Evolutionary conservation across 2,888 invertebrate species (phyloP).

Genomic region (Trissolcus japonicus): DNA sequence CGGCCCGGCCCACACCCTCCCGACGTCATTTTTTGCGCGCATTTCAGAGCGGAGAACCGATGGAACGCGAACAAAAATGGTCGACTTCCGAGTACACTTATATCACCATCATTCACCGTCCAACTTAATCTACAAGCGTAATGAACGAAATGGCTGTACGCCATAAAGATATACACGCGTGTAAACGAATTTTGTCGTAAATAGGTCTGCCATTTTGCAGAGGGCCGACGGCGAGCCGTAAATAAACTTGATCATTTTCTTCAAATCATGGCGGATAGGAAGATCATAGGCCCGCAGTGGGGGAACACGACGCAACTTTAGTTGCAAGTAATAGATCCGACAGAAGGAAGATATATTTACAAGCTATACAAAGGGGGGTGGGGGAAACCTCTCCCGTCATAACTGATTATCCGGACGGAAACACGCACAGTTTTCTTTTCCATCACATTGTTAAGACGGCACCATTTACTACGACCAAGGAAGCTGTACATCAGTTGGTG

Average conservation of each 20-base stretch:
- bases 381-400: constrained; percentile 7
- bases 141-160: constrained; percentile 43
- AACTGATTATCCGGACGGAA: constrained; percentile 17
- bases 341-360: constrained; percentile 29
- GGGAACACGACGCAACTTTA: not conserved
- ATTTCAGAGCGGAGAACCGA: constrained; percentile 34
- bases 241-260: constrained; percentile 64
- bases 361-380: constrained; percentile 2
- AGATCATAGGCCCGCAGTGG: not conserved
- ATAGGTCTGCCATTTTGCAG: constrained; percentile 65
- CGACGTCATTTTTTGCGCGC: constrained; percentile 36
- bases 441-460: not conserved
- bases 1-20: constrained; percentile 10
- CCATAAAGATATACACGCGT: constrained; percentile 50
- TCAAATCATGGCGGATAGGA: constrained; percentile 65
- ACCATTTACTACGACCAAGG: not conserved
- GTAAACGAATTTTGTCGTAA: constrained; percentile 44
- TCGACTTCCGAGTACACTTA: constrained; percentile 52
- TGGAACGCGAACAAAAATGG: constrained; percentile 44
- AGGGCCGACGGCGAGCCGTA: constrained; percentile 64
- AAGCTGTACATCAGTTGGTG: not conserved
- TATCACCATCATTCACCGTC: constrained; percentile 51
- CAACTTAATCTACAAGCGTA: constrained; percentile 49
- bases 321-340: constrained; percentile 39
- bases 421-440: not conserved